Base-by-base conservation (phyloP, 2,888 invertebrate species). In the Deilephila elpenor region DNA sequence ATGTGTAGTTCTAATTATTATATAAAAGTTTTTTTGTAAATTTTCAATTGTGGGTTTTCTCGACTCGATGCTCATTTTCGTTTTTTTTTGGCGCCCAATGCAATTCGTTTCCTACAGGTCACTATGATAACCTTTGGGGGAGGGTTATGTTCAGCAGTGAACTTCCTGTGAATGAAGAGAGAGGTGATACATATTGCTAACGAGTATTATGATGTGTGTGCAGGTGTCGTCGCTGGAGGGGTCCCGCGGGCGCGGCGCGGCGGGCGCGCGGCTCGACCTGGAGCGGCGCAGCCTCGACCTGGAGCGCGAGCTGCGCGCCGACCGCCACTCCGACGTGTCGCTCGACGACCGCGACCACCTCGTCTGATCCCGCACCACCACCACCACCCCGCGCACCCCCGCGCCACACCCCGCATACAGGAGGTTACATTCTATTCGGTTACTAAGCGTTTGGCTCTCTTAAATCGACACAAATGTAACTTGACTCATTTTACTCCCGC, bases 201-300 rank as follows among this genome's bases (percentile, higher is more conserved):
- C 11, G 14, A 44, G 44, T 44, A 44, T 44, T 60, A 25, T 32
- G 44, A 75, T 73, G 62, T 75, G 20, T 75, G 74, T 74, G 72
- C 87, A 94, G 94, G 94, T 94, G 83, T 93, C 93, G 80, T 94
- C 94, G 75, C 87, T 94, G 81, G 94, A 94, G 83, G 86, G 88
- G 77, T 86, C 86, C 77, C 88, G 89, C 79, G 87, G 88, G 75
- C 81, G 88, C 81, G 80, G 84, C 80, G 79, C 80, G 72, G 77
- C 82, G 75, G 83, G 85, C 78, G 87, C 87, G 79, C 91, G 91
- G 71, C 89, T 89, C 75, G 95, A 94, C 87, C 90, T 92, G 77
- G 95, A 94, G 89, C 91, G 95, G 32, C 95, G 94, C 88, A 89
- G 89, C 80, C 92, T 95, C 78, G 95, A 95, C 89, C 90, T 95